Conservation (phyloP, 2,888 invertebrate genomes). For the Prosapia bicincta region DNA sequence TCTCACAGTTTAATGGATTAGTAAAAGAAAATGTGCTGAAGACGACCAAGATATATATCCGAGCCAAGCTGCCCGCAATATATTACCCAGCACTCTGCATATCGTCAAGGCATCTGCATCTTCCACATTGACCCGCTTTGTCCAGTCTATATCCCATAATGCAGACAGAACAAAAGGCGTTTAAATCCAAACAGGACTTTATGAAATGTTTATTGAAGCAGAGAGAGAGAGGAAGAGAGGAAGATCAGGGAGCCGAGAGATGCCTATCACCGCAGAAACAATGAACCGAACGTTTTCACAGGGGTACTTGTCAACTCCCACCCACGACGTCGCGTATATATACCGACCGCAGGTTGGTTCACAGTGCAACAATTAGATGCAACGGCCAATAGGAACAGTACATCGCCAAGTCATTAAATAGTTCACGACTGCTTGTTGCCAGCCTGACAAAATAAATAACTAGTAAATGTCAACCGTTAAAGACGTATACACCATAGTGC, state of each 20-base stretch:
- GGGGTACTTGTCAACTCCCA: not conserved
- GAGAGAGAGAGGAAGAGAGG: not conserved
- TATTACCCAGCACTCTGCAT: not conserved
- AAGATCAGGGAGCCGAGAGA: not conserved
- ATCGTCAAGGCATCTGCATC: not conserved
- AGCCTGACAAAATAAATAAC: not conserved
- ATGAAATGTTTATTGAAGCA: not conserved
- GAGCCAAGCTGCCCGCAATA: not conserved
- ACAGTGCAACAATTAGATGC: not conserved
- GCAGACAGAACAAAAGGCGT: not conserved
- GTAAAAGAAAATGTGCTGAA: no score
- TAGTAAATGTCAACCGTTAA: not conserved
- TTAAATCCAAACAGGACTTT: not conserved
- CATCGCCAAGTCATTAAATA: not conserved
- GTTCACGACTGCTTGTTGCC: not conserved
- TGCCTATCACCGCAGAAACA: not conserved
- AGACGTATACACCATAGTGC: not conserved
- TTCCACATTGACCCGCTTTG: not conserved
- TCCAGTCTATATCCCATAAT: slow-evolving; percentile 2
- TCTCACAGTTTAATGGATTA: no score
- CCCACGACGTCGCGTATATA: not conserved
- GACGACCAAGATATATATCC: no score
- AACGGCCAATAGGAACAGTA: not conserved
- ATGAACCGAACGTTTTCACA: not conserved
- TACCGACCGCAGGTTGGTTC: not conserved